phyloP scores from a whole-genome alignment of 2,113 vertebrate genomes.

The Sebastes fasciatus region DNA sequence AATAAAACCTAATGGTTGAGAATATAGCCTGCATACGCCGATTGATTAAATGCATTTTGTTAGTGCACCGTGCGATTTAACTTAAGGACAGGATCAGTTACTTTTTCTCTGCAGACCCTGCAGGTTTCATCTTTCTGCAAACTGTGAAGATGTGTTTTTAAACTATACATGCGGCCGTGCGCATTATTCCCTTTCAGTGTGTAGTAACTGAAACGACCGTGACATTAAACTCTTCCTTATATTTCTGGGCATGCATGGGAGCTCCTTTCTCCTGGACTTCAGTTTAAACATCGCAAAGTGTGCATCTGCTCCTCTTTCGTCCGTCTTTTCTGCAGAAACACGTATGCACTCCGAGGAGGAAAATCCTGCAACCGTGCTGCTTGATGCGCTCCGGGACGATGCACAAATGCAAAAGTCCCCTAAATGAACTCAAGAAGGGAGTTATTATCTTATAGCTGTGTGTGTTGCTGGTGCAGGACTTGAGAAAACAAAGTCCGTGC shows the following conservation, averaged over 20 bases:
- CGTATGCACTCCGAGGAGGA: not conserved
- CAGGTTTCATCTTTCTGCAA: too few relatives aligned
- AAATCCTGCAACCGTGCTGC: not conserved
- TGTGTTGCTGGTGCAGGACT: not conserved
- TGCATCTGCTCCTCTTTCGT: not conserved
- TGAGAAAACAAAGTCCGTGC: not conserved
- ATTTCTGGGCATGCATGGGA: not conserved
- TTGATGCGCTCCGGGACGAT: not conserved
- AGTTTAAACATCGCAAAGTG: not conserved
- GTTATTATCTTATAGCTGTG: not conserved
- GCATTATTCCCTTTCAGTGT: too few relatives aligned
- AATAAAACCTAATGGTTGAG: slow-evolving; percentile 35
- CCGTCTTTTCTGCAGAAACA: slow-evolving; percentile 7
- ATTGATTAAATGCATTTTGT: slow-evolving; percentile 1
- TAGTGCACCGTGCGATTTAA: not conserved
- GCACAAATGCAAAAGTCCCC: slow-evolving; percentile 1
- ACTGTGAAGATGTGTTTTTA: too few relatives aligned
- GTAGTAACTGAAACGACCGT: not conserved
- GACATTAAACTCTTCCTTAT: not conserved
- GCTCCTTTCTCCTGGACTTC: not conserved
- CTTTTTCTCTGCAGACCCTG: too few relatives aligned
- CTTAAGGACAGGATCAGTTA: too few relatives aligned
- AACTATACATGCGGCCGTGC: too few relatives aligned
- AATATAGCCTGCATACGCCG: not conserved
- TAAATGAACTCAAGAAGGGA: not conserved